Evolutionary conservation across 1,140 invertebrate genomes (phyloP).

Genomic region (Eueides isabella): DNA sequence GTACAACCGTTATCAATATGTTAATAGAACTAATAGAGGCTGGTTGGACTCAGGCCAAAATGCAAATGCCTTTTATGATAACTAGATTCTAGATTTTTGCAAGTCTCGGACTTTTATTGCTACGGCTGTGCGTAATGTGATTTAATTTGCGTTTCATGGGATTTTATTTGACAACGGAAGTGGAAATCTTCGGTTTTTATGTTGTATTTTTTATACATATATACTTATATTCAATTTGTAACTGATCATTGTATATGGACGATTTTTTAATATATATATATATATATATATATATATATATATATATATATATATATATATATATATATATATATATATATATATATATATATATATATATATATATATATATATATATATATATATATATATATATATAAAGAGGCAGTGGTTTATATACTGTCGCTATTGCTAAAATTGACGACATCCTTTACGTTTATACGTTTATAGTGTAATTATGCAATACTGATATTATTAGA

Average conservation of each 20-base stretch:
- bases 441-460: constrained; percentile 10
- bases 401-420: no score
- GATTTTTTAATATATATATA: no score
- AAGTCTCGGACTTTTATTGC: constrained; percentile 1
- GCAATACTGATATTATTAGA: constrained; percentile 18
- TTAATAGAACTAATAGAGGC: constrained; percentile 12
- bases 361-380: no score
- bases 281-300: no score
- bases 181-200: neutral
- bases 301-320: no score
- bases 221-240: neutral
- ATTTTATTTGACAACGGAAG: neutral
- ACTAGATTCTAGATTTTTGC: constrained; percentile 7
- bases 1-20: constrained; percentile 24
- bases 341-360: no score
- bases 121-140: neutral
- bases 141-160: neutral
- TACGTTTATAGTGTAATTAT: constrained; percentile 2
- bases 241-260: no score
- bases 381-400: no score
- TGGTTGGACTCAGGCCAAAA: constrained; percentile 17
- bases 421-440: constrained; percentile 7
- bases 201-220: neutral
- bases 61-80: constrained; percentile 15
- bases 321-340: no score